Base-by-base conservation (phyloP, 2,797 vertebrate species). In the Rhodeus uyekii region DNA sequence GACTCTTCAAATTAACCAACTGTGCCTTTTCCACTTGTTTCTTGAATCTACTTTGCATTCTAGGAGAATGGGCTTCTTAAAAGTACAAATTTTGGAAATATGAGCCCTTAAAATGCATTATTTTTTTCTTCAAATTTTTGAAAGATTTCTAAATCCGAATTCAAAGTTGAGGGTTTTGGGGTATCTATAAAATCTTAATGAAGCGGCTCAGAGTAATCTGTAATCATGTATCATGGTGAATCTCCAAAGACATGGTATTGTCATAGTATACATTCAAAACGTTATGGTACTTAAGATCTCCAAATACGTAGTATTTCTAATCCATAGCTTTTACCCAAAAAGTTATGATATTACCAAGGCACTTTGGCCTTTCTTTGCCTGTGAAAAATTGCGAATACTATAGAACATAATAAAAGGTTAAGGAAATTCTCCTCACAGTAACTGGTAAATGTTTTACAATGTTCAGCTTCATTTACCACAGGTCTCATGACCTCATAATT, bases 381-480 rank as follows among this genome's bases (percentile, higher is more conserved):
- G 44, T 46, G 29, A 46, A 71, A 1, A 12, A 42, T 46, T 46
- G 67, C 0, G 1, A 13, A 71, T 48, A 18, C 27, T 22, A 42
- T 42, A 55, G n/a, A 18, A 2, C 38, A 60, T 22, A 34, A 22
- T 4, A 68, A 27, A 29, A 48, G 18, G 19, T 32, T 6, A 10
- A 29, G 44, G 19, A 3, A 78, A 19, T 78, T 24, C 48, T 58
- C 36, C 13, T 68, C 8, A 32, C 14, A 60, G 18, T 44, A 32
- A 69, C 29, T 60, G 3, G 76, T 29, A 80, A 76, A 85, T 82
- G 83, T 91, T 89, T 90, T 89, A 79, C 36, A 86, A 42, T 87
- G 68, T 82, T 90, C 81, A 73, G 38, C 86, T 89, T 86, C 83
- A 92, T 93, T 90, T 88, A 90, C 92, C 89, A 90, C 87, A 76